Base-by-base conservation (phyloP, 2,888 invertebrate genomes). In the Agapetus fuscipes region DNA sequence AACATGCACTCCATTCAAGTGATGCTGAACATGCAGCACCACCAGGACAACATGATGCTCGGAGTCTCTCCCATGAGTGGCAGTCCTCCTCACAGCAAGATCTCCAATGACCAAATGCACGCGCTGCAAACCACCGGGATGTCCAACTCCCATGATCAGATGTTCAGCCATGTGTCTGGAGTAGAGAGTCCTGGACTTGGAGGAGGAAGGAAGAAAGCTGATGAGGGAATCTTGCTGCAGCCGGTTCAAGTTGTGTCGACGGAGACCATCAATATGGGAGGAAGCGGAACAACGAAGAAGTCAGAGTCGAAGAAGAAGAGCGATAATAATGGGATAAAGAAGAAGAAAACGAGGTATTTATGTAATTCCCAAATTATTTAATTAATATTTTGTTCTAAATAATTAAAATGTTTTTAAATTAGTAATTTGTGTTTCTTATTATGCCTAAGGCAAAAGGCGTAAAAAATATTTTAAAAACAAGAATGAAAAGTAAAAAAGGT, bases 271-370 rank as follows among this genome's bases (percentile, higher is more conserved):
- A 49, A 67, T 30, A 48, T 63, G 46, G 30, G 61, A 0, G 60
- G 67, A 6, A 30, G 61, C 0, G 60, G 67, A 6, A 63, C 74
- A 7, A 64, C 71, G 4, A 76, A 75, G 47, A 82, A 77, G 55
- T 80, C 82, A 52, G 84, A 83, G 55, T 82, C 78, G 38, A 82
- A 82, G 60, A 85, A 89, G 62, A 87, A 87, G 60, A 76, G 74
- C 52, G 86, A 86, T 58, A 86, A 83, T 53, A 87, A 84, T 58
- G 86, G 86, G 32, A 84, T 87, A 25, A 90, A 90, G 61, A 90
- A 90, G 66, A 90, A 90, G 64, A 90, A 90, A 67, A 90, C 90
- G 37, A 84, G 90, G 90, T 89, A 60, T n/a, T n/a, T n/a, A n/a
- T n/a, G n/a, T n/a, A n/a, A n/a, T n/a, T n/a, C n/a, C n/a, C n/a